phyloP scores from a whole-genome alignment of 2,888 invertebrate species.

The Euclidia mi region DNA sequence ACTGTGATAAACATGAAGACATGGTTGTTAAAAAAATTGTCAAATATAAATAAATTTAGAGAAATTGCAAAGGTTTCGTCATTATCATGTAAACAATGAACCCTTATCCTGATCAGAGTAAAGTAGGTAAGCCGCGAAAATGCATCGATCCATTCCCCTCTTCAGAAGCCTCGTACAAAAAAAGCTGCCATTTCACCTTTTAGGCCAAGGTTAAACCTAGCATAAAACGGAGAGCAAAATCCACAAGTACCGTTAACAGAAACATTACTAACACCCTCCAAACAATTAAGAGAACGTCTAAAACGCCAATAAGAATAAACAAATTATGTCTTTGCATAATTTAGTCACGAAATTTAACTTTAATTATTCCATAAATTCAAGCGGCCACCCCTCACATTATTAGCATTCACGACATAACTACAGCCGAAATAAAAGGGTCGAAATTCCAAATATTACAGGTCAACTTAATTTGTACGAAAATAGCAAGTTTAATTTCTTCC shows the following conservation, averaged over 20 bases:
- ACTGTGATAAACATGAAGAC: too few relatives aligned
- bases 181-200: not conserved
- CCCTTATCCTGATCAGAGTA: too few relatives aligned
- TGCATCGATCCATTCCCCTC: too few relatives aligned
- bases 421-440: constrained; percentile 82
- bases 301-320: constrained; percentile 70
- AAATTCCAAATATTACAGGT: constrained; percentile 79
- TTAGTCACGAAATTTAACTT: constrained; percentile 80
- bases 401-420: constrained; percentile 86
- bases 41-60: too few relatives aligned
- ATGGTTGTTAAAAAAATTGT: too few relatives aligned
- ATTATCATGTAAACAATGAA: too few relatives aligned
- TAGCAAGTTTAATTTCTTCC: constrained; percentile 79
- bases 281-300: constrained; percentile 61
- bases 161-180: not conserved
- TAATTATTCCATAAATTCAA: constrained; percentile 87
- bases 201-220: not conserved
- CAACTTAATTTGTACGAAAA: constrained; percentile 80
- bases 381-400: constrained; percentile 84
- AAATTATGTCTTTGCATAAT: constrained; percentile 72
- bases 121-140: too few relatives aligned
- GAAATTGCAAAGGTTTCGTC: too few relatives aligned
- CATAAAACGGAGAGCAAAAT: constrained; percentile 1
- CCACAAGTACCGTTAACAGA: constrained; percentile 1
- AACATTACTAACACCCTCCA: constrained; percentile 37